Conservation (phyloP, 2,113 vertebrate species). For the Ivindomyrus marchei region DNA sequence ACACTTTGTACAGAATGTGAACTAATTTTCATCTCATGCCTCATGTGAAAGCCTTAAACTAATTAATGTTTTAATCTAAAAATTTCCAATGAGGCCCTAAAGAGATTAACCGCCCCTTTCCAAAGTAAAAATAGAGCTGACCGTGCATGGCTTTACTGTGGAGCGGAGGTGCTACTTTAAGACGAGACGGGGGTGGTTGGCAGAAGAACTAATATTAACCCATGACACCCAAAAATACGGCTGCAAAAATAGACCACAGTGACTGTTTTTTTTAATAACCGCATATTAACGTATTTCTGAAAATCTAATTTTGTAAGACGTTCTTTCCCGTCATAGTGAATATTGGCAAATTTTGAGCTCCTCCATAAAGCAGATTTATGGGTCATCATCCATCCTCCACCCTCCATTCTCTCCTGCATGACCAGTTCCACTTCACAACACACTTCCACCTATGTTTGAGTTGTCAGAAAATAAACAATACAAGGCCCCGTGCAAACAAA, state of each 20-base stretch:
- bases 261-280: background rate
- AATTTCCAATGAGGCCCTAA: background rate
- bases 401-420: background rate
- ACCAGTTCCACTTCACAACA: background rate
- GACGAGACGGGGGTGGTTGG: background rate
- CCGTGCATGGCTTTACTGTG: background rate
- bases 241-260: background rate
- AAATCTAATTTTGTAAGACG: background rate
- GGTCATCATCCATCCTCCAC: background rate
- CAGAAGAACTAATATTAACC: background rate
- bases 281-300: background rate
- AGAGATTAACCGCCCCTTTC: background rate
- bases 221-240: background rate
- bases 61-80: background rate
- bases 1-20: background rate
- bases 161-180: background rate
- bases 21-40: background rate
- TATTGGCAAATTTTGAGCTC: background rate
- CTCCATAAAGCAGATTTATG: background rate
- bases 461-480: background rate
- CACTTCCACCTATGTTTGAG: background rate
- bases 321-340: background rate
- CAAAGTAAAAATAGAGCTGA: constrained; percentile 3
- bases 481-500: background rate
- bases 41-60: constrained; percentile 3